A percentile compares a stretch with the other conserved stretches of the same genome.
phyloP scores from a whole-genome alignment of 1,140 invertebrate genomes.

The Drosophila bifasciata region DNA sequence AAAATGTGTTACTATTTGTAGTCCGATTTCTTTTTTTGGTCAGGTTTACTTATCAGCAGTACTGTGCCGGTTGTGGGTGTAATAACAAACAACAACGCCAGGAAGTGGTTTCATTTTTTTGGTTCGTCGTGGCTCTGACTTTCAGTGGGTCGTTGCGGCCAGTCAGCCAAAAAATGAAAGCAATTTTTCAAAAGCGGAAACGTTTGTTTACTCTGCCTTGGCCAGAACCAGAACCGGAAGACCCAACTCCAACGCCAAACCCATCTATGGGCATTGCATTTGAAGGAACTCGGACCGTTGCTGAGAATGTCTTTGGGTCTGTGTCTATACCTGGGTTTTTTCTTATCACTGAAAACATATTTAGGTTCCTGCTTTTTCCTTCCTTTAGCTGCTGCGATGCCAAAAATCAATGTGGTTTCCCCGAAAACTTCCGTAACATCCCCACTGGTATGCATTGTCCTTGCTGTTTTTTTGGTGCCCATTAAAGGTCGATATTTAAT shows the following conservation, averaged over 20 bases:
- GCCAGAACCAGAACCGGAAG: conserved; percentile 56
- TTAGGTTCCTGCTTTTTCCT: no score
- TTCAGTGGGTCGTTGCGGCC: conserved; percentile 31
- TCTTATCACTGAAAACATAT: no score
- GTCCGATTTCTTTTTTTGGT: conserved; percentile 7
- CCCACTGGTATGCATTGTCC: conserved; percentile 20
- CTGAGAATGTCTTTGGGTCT: no score
- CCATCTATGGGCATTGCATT: conserved; percentile 27
- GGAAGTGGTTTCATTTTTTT: conserved; percentile 39
- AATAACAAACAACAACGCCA: conserved; percentile 50
- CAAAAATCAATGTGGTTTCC: conserved; percentile 55
- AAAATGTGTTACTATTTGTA: conserved; percentile 47
- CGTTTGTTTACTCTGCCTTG: conserved; percentile 59
- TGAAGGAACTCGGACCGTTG: not conserved
- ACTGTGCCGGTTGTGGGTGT: conserved; percentile 32
- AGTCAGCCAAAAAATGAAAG: conserved; percentile 51
- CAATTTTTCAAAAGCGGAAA: conserved; percentile 79
- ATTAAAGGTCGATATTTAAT: conserved; percentile 71
- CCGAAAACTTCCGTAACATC: conserved; percentile 26
- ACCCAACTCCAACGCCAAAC: conserved; percentile 30
- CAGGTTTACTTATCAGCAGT: conserved; percentile 38
- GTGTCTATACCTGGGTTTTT: no score
- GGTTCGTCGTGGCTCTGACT: conserved; percentile 21
- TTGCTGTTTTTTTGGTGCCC: conserved; percentile 15
- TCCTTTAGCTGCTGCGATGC: conserved; percentile 11